Conservation (phyloP, 37 sponge, comb jelly and placozoan genomes). For the Tethya wilhelma region DNA sequence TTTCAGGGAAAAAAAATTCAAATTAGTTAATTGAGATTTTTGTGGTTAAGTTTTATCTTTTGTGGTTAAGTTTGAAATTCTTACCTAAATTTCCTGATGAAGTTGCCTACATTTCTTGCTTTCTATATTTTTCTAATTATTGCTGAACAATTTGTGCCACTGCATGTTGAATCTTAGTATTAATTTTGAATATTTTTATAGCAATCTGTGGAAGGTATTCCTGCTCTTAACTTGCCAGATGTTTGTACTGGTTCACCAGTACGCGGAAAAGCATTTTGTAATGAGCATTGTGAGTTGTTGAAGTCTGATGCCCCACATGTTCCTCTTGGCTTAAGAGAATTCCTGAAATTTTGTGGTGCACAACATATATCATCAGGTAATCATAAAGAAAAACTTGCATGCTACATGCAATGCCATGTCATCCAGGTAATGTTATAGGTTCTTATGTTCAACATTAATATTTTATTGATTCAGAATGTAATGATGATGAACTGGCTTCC, state of each 20-base stretch:
- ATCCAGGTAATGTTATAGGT: no score
- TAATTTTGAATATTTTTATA: no score
- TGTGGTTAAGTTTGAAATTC: background rate
- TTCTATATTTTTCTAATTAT: background rate
- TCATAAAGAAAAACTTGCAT: background rate
- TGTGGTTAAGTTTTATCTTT: no score
- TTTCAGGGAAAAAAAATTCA: no score
- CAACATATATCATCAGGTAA: background rate
- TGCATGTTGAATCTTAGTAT: no score
- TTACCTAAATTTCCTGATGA: no score
- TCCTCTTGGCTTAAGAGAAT: slow-evolving; percentile 25
- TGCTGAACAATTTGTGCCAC: no score
- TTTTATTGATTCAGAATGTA: no score
- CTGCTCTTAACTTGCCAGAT: slow-evolving; percentile 37
- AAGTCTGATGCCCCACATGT: slow-evolving; percentile 18
- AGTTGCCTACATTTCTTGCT: no score
- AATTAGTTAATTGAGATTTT: no score
- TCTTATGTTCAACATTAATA: no score
- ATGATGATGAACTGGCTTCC: background rate
- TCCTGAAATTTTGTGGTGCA: slow-evolving; percentile 38
- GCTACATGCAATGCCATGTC: no score
- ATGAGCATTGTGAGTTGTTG: slow-evolving; percentile 40
- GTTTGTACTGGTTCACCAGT: slow-evolving; percentile 33
- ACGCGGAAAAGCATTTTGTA: slow-evolving; percentile 43
- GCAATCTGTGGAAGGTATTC: slow-evolving; percentile 39